Evolutionary conservation across 2,888 invertebrate genomes (phyloP), one percentile per base, ranked within the genome.

Genomic region (Eucera pruinosa): DNA sequence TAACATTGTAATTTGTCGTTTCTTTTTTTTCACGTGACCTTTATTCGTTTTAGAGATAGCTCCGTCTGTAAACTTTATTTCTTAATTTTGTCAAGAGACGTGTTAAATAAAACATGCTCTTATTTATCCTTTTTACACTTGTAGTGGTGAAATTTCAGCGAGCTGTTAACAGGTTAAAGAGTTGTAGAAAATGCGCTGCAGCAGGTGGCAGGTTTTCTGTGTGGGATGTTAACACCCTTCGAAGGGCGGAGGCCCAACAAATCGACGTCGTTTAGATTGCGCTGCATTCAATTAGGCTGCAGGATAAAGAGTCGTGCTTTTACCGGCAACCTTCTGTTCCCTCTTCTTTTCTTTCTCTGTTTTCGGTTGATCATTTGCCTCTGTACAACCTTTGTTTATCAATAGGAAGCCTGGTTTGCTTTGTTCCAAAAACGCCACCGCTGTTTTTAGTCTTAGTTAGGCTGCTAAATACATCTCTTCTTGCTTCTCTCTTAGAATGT

Each of bases 201-300:
- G 85, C 82, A 78, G 80, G 84, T 81, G 79, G 69, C 64, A 61
- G 25, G 57, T 57, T 65, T 36, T 25, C 50, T n/a, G 57, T 23
- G 68, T 55, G 18, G 61, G 65, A 66, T 75, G 61, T 62, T 66
- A 76, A 77, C 78, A 58, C 58, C 41, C 41, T 20, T 66, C 48
- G 23, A 64, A 66, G 58, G 77, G 78, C 58, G 78, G 71, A 69
- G 75, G 72, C 61, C 67, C 71, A 75, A 86, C 86, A 80, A 87
- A 87, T 86, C 84, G 87, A 86, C 84, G 83, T 82, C 84, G 84
- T 87, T 87, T 86, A 87, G 87, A 87, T 87, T 79, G 86, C 82
- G 84, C 74, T 83, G 86, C 83, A 83, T 86, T 87, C 84, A 87
- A 87, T 87, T 87, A 87, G 83, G 82, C 80, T 43, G 50, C 45